These are phyloP conservation scores for Lerista edwardsae DNA, from an alignment of 2,797 vertebrate species.

Conservation along the genomic window DNA sequence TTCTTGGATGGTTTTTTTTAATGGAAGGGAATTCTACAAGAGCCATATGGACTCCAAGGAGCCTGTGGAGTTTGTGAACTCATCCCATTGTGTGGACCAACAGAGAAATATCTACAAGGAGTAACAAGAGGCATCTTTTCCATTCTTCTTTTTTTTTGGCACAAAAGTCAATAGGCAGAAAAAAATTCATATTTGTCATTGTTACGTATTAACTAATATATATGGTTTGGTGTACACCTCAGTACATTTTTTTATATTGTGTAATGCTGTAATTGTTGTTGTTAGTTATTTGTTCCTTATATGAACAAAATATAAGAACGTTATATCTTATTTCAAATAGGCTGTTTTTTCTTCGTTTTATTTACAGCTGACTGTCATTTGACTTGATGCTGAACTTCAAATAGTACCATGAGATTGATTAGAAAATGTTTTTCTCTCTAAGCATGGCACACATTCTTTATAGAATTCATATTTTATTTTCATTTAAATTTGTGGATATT, in stretches of 20 bases:
- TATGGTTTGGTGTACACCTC: neutral
- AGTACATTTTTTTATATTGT: conserved; percentile 18
- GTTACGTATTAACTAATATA: neutral
- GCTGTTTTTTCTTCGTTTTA: neutral
- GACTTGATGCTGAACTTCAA: conserved; percentile 22
- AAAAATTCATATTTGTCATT: neutral
- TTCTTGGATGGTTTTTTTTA: neutral
- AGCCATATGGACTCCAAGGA: conserved; percentile 16
- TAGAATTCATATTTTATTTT: conserved; percentile 45
- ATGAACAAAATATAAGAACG: conserved; percentile 24
- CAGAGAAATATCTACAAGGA: neutral
- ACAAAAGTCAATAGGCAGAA: neutral
- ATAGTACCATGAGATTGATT: neutral
- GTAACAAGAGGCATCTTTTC: neutral
- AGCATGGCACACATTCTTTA: conserved; percentile 22
- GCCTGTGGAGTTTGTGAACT: conserved; percentile 23
- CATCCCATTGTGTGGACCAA: neutral
- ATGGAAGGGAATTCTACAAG: conserved; percentile 5
- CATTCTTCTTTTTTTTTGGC: neutral
- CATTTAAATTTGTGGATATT: conserved; percentile 61
- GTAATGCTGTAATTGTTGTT: neutral
- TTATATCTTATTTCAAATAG: neutral
- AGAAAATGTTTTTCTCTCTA: conserved; percentile 38
- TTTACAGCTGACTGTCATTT: conserved; percentile 23
- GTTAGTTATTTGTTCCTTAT: neutral